Conservation (phyloP, 2,797 vertebrate genomes). For the Melanogrammus aeglefinus region DNA sequence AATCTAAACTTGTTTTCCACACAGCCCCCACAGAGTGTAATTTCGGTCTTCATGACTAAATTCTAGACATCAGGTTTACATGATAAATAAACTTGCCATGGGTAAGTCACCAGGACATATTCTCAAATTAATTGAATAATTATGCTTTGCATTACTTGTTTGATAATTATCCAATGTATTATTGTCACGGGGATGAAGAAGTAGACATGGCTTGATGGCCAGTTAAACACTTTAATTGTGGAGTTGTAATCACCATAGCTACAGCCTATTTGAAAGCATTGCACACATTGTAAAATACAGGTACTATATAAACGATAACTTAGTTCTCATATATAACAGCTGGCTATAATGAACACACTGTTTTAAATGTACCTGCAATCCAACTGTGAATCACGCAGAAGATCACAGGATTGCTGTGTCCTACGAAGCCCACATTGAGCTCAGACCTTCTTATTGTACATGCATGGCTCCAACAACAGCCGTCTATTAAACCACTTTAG, state of each 20-base stretch:
- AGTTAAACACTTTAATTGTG: background rate
- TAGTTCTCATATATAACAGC: background rate
- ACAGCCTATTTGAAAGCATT: background rate
- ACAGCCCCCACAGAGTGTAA: background rate
- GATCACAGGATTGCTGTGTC: background rate
- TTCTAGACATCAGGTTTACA: background rate
- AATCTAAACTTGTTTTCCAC: background rate
- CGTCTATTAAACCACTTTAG: background rate
- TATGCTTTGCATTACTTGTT: background rate
- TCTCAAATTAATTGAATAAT: background rate
- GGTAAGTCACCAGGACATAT: background rate
- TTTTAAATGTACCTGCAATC: background rate
- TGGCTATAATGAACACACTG: background rate
- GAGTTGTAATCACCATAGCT: background rate
- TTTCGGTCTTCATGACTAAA: background rate
- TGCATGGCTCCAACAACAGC: background rate
- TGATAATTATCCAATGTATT: background rate
- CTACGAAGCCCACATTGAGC: background rate
- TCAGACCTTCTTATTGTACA: background rate
- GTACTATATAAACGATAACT: background rate
- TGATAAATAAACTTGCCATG: background rate
- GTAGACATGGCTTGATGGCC: background rate
- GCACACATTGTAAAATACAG: background rate
- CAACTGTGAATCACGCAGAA: background rate
- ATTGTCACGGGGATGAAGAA: background rate